These are phyloP conservation scores for Caenorhabditis wallacei DNA, from an alignment of 2,888 invertebrate genomes.

Conservation along the genomic window DNA sequence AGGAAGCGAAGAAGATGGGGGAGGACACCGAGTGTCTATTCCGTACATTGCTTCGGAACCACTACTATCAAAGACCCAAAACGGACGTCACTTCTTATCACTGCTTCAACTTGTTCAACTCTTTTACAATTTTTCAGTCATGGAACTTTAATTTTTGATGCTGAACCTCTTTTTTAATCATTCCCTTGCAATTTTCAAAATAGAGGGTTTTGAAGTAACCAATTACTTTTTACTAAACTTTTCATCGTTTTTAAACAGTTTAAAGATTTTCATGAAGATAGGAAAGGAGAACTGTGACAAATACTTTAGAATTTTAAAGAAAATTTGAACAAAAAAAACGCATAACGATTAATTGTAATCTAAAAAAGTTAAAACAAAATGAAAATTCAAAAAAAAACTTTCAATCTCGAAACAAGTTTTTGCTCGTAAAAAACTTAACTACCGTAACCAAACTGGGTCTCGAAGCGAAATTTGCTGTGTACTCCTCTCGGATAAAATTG, in stretches of 20 bases:
- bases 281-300: too few species aligned
- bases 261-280: too few species aligned
- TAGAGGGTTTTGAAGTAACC: too few species aligned
- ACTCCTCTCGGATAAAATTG: slow-evolving; percentile 18
- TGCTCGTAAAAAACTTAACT: slow-evolving; percentile 34
- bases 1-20: slow-evolving; percentile 23
- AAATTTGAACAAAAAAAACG: too few species aligned
- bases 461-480: slow-evolving; percentile 4
- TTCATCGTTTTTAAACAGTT: too few species aligned
- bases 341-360: too few species aligned
- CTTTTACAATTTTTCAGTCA: neutral
- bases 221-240: too few species aligned
- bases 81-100: slow-evolving; percentile 2
- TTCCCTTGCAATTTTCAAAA: too few species aligned
- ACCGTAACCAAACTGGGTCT: slow-evolving; percentile 21
- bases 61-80: slow-evolving; percentile 7
- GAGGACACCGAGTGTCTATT: slow-evolving; percentile 57
- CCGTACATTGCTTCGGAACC: slow-evolving; percentile 33
- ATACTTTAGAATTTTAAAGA: too few species aligned
- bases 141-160: neutral
- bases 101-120: neutral
- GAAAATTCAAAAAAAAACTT: slow-evolving; percentile 12
- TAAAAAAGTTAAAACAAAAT: neutral
- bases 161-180: too few species aligned
- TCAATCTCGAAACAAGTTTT: neutral